Evolutionary conservation across 2,888 invertebrate genomes (phyloP).

Genomic region (Orthosia gracilis): DNA sequence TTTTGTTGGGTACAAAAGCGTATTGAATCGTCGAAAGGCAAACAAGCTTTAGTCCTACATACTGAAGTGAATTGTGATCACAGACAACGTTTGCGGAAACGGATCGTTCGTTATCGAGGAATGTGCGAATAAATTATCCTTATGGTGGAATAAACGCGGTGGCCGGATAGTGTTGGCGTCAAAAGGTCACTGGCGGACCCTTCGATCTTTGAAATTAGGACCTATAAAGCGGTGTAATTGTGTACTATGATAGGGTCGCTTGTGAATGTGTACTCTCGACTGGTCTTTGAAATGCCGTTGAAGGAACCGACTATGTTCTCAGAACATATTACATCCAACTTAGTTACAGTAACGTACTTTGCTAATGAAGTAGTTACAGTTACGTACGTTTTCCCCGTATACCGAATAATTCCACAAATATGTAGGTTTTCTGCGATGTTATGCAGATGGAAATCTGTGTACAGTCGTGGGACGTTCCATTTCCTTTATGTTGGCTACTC

Average conservation of each 20-base stretch:
- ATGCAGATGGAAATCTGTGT: slow-evolving; percentile 15
- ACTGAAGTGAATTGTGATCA: slow-evolving; percentile 54
- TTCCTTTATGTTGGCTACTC: slow-evolving; percentile 28
- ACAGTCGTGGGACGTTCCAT: slow-evolving; percentile 1
- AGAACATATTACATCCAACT: slow-evolving; percentile 17
- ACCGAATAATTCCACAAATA: background rate
- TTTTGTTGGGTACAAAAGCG: slow-evolving; percentile 45
- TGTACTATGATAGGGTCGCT: background rate
- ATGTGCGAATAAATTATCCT: slow-evolving; percentile 73
- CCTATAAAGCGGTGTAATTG: slow-evolving; percentile 29
- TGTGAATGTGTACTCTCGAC: background rate
- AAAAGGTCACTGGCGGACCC: slow-evolving; percentile 68
- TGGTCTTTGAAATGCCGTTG: slow-evolving; percentile 2
- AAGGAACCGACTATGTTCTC: slow-evolving; percentile 10
- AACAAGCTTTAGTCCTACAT: slow-evolving; percentile 33
- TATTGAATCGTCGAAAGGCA: slow-evolving; percentile 43
- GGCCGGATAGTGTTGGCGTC: slow-evolving; percentile 68
- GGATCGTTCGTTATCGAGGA: slow-evolving; percentile 58
- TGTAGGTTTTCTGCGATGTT: slow-evolving; percentile 9
- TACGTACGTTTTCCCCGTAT: slow-evolving; percentile 6
- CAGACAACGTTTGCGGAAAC: slow-evolving; percentile 52
- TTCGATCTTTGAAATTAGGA: slow-evolving; percentile 40
- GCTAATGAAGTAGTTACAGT: slow-evolving; percentile 25
- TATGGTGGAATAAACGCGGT: slow-evolving; percentile 66
- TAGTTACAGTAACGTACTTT: slow-evolving; percentile 17